These are phyloP conservation scores for Thalpophila matura DNA, from an alignment of 2,888 invertebrate genomes.

Conservation along the genomic window DNA sequence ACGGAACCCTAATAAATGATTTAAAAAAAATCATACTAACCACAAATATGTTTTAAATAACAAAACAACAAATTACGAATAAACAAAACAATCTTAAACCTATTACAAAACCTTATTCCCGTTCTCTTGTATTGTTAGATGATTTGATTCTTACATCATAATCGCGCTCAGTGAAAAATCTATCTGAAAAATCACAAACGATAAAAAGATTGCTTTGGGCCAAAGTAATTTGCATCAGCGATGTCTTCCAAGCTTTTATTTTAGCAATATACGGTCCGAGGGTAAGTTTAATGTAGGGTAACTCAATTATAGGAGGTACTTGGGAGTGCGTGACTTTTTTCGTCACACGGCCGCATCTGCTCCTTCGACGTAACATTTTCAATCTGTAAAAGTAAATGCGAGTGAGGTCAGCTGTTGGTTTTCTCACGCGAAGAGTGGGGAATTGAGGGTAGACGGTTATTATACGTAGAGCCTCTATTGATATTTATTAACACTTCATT, in stretches of 20 bases:
- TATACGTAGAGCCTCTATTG: conserved; percentile 19
- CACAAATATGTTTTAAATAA: too few relatives aligned
- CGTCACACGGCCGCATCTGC: conserved; percentile 53
- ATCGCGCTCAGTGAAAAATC: conserved; percentile 11
- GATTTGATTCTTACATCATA: conserved; percentile 35
- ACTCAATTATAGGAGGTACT: conserved; percentile 80
- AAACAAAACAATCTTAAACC: conserved; percentile 20
- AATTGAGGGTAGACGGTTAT: conserved; percentile 44
- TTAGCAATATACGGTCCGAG: conserved; percentile 79
- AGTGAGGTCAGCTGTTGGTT: conserved; percentile 47
- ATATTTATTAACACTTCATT: conserved; percentile 51
- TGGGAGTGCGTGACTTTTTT: conserved; percentile 65
- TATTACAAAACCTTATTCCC: conserved; percentile 8
- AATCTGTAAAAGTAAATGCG: conserved; percentile 52
- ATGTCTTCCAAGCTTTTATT: conserved; percentile 77
- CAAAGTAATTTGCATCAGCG: conserved; percentile 58
- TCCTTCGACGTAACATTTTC: conserved; percentile 52
- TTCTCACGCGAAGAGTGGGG: conserved; percentile 44
- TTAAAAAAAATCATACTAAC: too few relatives aligned
- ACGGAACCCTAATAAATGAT: too few relatives aligned
- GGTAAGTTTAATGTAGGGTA: conserved; percentile 85
- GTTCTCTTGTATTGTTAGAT: conserved; percentile 28
- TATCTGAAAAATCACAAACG: conserved; percentile 45
- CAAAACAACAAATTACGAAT: conserved; percentile 5
- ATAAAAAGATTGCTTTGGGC: conserved; percentile 51